Percentiles rank a stretch among this genome's conserved stretches.
Conservation (phyloP, 1,140 invertebrate genomes). For the Camponotus vicinus region DNA sequence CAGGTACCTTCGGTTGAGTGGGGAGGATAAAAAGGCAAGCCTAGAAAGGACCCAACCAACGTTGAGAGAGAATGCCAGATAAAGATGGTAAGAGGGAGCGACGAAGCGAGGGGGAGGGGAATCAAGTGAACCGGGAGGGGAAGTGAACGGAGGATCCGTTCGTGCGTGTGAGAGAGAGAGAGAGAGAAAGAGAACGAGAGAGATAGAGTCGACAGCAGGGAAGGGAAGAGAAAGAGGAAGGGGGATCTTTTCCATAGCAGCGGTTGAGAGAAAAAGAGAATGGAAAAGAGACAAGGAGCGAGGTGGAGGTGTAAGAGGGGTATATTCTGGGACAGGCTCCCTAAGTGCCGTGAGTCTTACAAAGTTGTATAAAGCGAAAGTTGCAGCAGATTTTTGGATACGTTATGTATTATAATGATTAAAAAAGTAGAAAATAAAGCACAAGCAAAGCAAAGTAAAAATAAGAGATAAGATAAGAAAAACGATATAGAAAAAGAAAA, state of each 20-base stretch:
- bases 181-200: slow-evolving; percentile 35
- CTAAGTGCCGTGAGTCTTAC: slow-evolving; percentile 51
- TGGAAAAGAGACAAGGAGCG: slow-evolving; percentile 50
- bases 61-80: slow-evolving; percentile 79
- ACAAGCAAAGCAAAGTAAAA: not conserved
- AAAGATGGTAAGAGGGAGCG: slow-evolving; percentile 49
- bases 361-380: slow-evolving; percentile 61
- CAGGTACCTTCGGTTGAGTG: slow-evolving; percentile 70
- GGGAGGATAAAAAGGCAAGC: slow-evolving; percentile 82
- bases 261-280: slow-evolving; percentile 60
- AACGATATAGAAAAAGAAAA: not conserved
- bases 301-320: slow-evolving; percentile 40
- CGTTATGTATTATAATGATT: not conserved
- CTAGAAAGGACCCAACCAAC: slow-evolving; percentile 84
- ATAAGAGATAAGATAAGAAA: not conserved
- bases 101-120: slow-evolving; percentile 32
- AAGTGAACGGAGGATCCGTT: slow-evolving; percentile 54
- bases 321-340: slow-evolving; percentile 61
- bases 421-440: not conserved
- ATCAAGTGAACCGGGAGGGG: slow-evolving; percentile 30
- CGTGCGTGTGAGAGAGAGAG: slow-evolving; percentile 19
- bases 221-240: slow-evolving; percentile 34
- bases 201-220: slow-evolving; percentile 16
- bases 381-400: slow-evolving; percentile 45
- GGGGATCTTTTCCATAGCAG: slow-evolving; percentile 65